Evolutionary conservation across 2,888 invertebrate genomes (phyloP).

Genomic region (Gastracanthus pulcherrimus): DNA sequence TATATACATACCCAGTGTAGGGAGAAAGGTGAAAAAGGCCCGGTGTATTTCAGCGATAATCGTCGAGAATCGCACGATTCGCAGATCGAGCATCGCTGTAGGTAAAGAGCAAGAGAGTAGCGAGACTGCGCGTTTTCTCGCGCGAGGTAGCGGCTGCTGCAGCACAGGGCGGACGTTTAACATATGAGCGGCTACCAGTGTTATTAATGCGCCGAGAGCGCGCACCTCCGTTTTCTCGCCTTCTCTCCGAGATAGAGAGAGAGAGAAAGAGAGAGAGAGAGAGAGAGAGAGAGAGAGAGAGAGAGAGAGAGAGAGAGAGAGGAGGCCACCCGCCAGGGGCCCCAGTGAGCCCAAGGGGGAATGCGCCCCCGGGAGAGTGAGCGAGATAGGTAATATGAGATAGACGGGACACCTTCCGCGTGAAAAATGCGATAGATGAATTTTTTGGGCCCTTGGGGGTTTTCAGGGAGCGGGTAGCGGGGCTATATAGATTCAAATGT

Average conservation of each 20-base stretch:
- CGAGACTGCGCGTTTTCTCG: constrained; percentile 19
- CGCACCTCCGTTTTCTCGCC: constrained; percentile 60
- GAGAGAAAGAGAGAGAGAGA: constrained; percentile 39
- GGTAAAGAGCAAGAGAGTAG: constrained; percentile 62
- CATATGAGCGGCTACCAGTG: constrained; percentile 77
- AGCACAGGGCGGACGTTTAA: constrained; percentile 76
- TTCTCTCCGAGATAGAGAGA: constrained; percentile 53
- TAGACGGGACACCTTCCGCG: constrained; percentile 14
- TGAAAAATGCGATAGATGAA: constrained; percentile 30
- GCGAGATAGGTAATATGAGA: constrained; percentile 6
- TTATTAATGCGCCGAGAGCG: constrained; percentile 73
- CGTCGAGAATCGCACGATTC: constrained; percentile 62
- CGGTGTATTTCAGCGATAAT: constrained; percentile 61
- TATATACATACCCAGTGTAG: too few species aligned
- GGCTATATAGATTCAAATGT: not conserved
- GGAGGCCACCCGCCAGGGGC: constrained; percentile 25
- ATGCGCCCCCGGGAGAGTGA: constrained; percentile 4
- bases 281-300: constrained; percentile 41
- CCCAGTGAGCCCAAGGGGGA: not conserved
- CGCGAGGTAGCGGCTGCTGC: constrained; percentile 42
- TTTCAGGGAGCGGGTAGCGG: not conserved
- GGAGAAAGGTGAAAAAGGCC: not conserved
- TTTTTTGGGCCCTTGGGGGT: not conserved
- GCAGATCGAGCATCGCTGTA: constrained; percentile 65
- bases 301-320: constrained; percentile 21